phyloP scores from a whole-genome alignment of 2,888 invertebrate species.

The Eurois occulta region DNA sequence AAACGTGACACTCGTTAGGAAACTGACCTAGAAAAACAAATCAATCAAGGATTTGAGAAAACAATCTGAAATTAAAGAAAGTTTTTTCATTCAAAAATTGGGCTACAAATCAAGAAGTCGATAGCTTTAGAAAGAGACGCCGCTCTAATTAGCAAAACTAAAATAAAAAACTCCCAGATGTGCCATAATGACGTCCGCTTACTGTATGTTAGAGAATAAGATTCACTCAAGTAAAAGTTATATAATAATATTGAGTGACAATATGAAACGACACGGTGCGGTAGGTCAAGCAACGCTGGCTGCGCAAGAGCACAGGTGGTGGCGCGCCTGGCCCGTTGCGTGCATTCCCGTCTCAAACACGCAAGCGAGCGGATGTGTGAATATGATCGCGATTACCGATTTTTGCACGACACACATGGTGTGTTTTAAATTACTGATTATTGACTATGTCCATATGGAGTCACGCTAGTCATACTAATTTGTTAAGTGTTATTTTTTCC shows the following conservation, averaged over 20 bases:
- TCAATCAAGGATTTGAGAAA: slow-evolving; percentile 19
- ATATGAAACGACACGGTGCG: slow-evolving; percentile 54
- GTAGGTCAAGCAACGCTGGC: slow-evolving; percentile 71
- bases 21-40: slow-evolving; percentile 24
- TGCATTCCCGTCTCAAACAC: slow-evolving; percentile 64
- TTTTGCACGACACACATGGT: slow-evolving; percentile 60
- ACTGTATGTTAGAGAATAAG: not conserved
- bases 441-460: slow-evolving; percentile 37
- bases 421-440: slow-evolving; percentile 37
- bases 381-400: slow-evolving; percentile 61
- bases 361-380: slow-evolving; percentile 71
- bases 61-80: not conserved
- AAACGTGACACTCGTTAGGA: not conserved
- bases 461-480: slow-evolving; percentile 40
- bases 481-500: slow-evolving; percentile 4
- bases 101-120: not conserved
- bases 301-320: slow-evolving; percentile 68
- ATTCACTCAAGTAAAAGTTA: slow-evolving; percentile 31
- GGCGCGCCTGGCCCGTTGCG: slow-evolving; percentile 50
- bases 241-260: slow-evolving; percentile 24
- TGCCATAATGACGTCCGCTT: not conserved
- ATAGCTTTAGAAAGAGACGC: not conserved
- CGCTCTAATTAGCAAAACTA: not conserved
- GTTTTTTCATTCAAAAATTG: not conserved
- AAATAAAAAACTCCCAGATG: not conserved